Evolutionary conservation across 2,797 vertebrate genomes (phyloP), one percentile per base, ranked within the genome.

Genomic region (Poliocrania exsul): DNA sequence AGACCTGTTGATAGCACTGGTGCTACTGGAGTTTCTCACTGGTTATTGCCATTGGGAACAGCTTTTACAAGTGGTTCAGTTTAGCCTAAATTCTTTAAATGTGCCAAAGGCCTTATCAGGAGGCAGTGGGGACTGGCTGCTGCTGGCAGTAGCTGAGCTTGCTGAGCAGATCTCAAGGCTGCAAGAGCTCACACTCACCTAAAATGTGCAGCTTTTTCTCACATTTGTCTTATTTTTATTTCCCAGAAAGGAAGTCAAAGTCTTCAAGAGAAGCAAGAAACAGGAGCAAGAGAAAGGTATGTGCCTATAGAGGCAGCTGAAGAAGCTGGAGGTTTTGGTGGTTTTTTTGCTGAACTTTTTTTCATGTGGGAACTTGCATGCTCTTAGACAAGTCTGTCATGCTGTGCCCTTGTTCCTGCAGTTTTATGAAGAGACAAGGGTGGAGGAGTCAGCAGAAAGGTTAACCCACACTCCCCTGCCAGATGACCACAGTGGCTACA

Each of bases 221-320:
- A 96, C 33, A 0, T 25, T 58, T 0, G 1, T 40, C 86, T 88
- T 80, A 64, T 47, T 94, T 85, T 94, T 92, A 69, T 38, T 79
- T 94, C 56, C 79, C 98, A 99, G 98, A 98, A 87, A 99, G 98
- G 96, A 98, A 98, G 88, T 97, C 97, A 69, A 98, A 98, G 93
- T 93, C 94, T 29, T 94, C 92, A 79, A 98, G 97, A 89, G 97
- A 98, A 9, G 40, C 81, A 31, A 98, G 97, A 97, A 92, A 46
- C 96, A 98, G 95, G 94, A 92, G 71, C 66, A 98, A 95, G 82
- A 98, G 92, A 93, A 99, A 98, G 98, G 99, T 99, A 97, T 95
- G 98, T 72, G 16, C 54, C 61, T 49, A 54, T 11, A 24, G 81
- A 93, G 42, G 66, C 60, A 62, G 87, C 81, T 85, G 56, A 74